These are phyloP conservation scores for Vireo griseus DNA, from an alignment of 2,797 vertebrate genomes.

Conservation along the genomic window DNA sequence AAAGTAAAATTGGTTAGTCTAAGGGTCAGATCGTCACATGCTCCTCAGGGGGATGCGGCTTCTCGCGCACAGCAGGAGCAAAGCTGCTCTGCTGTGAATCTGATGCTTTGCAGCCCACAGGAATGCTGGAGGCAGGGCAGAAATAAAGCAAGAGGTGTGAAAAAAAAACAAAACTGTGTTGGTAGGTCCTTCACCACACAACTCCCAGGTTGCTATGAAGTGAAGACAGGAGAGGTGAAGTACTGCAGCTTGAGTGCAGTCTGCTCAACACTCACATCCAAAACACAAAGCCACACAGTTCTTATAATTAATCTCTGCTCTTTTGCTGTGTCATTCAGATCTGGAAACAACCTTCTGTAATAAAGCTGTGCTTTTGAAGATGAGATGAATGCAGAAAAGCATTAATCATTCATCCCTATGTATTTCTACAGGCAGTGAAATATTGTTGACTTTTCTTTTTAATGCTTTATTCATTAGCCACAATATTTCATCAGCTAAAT, in stretches of 20 bases:
- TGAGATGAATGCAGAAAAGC: constrained; percentile 11
- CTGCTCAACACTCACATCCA: not conserved
- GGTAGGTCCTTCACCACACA: not conserved
- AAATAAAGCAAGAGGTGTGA: not conserved
- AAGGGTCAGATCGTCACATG: not conserved
- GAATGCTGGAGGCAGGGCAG: not conserved
- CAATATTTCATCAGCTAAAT: constrained; percentile 46
- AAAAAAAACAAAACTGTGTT: not conserved
- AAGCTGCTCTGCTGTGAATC: not conserved
- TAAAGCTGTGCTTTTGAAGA: constrained; percentile 21
- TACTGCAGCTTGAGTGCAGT: not conserved
- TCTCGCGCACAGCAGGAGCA: not conserved
- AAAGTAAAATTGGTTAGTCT: not conserved
- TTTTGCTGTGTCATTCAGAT: constrained; percentile 22
- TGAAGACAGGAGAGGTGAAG: not conserved
- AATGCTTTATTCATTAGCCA: constrained; percentile 47
- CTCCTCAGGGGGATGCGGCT: accelerated
- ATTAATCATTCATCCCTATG: constrained; percentile 25
- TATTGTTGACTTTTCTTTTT: constrained; percentile 29
- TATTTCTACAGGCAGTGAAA: constrained; percentile 29
- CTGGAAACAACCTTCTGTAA: constrained; percentile 2
- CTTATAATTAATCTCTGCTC: constrained; percentile 3
- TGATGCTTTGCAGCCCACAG: not conserved
- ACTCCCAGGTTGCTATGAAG: not conserved
- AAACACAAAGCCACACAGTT: not conserved